Percentiles rank a stretch among this genome's conserved stretches.
phyloP scores from a whole-genome alignment of 1,140 invertebrate genomes.

The Dendroctonus valens region DNA sequence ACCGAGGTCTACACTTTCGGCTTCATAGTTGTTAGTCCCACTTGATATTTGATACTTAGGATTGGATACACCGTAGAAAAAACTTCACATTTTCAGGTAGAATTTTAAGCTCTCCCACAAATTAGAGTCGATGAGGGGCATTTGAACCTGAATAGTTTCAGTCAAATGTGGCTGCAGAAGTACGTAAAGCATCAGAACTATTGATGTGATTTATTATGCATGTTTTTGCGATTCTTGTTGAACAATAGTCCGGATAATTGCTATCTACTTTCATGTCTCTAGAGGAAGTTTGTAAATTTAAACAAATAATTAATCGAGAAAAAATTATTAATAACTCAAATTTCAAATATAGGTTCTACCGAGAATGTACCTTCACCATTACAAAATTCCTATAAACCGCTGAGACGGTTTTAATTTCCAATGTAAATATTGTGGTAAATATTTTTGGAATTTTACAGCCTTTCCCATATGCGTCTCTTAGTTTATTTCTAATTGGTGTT shows the following conservation, averaged over 20 bases:
- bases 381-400: constrained; percentile 3
- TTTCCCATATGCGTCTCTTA: constrained; percentile 7
- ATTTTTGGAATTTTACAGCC: constrained; percentile 16
- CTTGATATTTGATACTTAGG: constrained; percentile 28
- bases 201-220: no score
- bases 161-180: neutral
- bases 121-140: neutral
- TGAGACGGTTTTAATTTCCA: constrained; percentile 7
- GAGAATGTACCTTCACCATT: neutral
- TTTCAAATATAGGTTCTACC: no score
- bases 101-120: constrained; percentile 2
- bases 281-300: no score
- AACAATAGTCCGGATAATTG: no score
- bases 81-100: constrained; percentile 22
- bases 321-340: no score
- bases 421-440: constrained; percentile 18
- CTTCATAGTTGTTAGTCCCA: constrained; percentile 27
- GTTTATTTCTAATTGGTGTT: constrained; percentile 25
- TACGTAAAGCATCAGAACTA: no score
- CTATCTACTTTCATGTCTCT: no score
- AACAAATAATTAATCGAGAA: no score
- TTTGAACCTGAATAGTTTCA: neutral
- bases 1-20: neutral
- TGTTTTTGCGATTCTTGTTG: no score
- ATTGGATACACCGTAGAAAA: constrained; percentile 13